Percentiles rank a stretch among this genome's conserved stretches.
Conservation (phyloP, 2,113 vertebrate species). For the Pseudonaja textilis region DNA sequence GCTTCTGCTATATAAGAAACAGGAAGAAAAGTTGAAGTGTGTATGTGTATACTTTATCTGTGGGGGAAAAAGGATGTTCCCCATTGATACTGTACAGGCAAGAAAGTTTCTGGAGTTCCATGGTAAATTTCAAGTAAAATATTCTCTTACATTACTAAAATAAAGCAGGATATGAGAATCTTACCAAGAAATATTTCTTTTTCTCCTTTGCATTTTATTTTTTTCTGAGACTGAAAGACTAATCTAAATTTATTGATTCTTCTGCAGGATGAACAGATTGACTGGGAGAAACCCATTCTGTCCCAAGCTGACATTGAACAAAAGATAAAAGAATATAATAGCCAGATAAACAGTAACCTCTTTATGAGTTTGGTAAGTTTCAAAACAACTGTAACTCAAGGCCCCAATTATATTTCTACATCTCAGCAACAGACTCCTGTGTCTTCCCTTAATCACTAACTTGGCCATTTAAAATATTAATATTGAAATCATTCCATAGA, state of each 20-base stretch:
- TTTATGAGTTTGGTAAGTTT: slow-evolving; percentile 87
- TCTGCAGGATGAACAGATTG: slow-evolving; percentile 83
- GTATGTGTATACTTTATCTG: not conserved
- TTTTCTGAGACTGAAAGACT: not conserved
- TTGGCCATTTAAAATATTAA: not conserved
- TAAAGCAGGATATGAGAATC: not conserved
- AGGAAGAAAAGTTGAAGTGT: not conserved
- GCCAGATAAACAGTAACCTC: slow-evolving; percentile 92
- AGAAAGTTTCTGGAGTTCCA: not conserved
- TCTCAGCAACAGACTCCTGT: not conserved
- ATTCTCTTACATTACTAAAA: not conserved
- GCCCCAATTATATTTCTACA: not conserved
- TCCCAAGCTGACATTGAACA: slow-evolving; percentile 82
- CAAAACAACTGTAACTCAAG: rapidly evolving
- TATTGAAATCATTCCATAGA: not conserved
- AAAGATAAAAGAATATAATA: slow-evolving; percentile 91
- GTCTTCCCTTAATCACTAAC: not conserved
- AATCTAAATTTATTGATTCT: not conserved
- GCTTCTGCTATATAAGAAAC: not conserved
- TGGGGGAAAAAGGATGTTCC: not conserved
- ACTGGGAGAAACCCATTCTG: slow-evolving; percentile 78
- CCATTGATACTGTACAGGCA: not conserved
- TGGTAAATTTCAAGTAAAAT: not conserved
- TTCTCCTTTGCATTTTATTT: not conserved
- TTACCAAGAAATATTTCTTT: not conserved